These are phyloP conservation scores for Tridacna crocea DNA, from an alignment of 2,888 invertebrate species.

Conservation along the genomic window DNA sequence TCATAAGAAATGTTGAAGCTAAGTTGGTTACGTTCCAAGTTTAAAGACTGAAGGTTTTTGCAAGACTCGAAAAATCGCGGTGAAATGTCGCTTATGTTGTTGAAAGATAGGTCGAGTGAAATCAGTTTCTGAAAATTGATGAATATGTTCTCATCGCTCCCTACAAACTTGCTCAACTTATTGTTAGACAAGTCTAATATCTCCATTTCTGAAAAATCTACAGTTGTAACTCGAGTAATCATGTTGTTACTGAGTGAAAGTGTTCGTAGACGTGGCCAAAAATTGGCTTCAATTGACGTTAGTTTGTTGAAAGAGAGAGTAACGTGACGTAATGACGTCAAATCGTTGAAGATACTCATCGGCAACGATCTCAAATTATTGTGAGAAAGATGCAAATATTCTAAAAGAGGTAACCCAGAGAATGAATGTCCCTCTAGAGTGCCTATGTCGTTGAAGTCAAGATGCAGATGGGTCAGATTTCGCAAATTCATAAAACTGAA, in stretches of 20 bases:
- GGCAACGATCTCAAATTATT: constrained; percentile 35
- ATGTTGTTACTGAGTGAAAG: constrained; percentile 36
- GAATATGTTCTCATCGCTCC: constrained; percentile 30
- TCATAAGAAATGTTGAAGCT: constrained; percentile 20
- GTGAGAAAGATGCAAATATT: constrained; percentile 25
- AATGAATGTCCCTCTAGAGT: constrained; percentile 16
- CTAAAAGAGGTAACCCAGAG: constrained; percentile 20
- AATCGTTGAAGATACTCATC: constrained; percentile 31
- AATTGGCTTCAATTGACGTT: constrained; percentile 15
- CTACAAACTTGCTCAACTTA: constrained; percentile 33
- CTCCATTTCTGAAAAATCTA: constrained; percentile 40
- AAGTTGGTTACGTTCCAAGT: constrained; percentile 34
- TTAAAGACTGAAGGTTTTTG: constrained; percentile 27
- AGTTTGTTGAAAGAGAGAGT: constrained; percentile 41
- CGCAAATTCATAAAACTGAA: constrained; percentile 32
- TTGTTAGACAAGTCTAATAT: constrained; percentile 42
- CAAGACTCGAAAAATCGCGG: constrained; percentile 20
- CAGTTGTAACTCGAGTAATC: constrained; percentile 25
- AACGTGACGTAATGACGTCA: constrained; percentile 31
- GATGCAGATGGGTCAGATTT: constrained; percentile 22
- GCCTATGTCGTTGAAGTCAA: constrained; percentile 34
- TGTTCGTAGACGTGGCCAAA: constrained; percentile 32
- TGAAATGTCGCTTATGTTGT: constrained; percentile 36
- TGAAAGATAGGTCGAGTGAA: constrained; percentile 42
- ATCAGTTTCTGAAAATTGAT: constrained; percentile 31